Base-by-base conservation (phyloP, 2,113 vertebrate species). In the Symphodus melops region DNA sequence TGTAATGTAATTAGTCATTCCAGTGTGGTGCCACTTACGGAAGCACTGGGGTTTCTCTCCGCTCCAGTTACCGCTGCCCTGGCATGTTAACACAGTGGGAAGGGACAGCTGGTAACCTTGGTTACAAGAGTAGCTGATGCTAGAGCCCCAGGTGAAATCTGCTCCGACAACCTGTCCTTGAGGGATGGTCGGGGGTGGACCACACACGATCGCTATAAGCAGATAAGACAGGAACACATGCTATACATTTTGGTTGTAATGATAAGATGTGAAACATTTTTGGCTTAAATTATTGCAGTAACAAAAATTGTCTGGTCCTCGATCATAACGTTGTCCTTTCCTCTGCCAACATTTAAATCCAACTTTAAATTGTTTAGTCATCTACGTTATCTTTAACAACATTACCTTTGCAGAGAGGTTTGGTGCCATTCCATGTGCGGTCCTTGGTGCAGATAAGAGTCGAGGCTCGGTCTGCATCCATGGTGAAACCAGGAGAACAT, bases 101-200 rank as follows among this genome's bases (percentile, higher is more conserved):
- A 99, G 91, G 36, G 98, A 99, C 12, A 99, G 96, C 93, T 99
- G 98, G 82, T 98, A 99, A 0, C 98, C 98, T 82, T 99, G 97
- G 60, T 97, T 94, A 81, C 98, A 99, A 68, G 94, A 88, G 0
- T 98, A 99, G 75, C 96, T 98, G 77, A 98, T 88, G 0, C 97
- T 98, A 8, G 96, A 95, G 55, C 97, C 97, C 98, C 98, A 99
- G 82, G 82, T 94, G 92, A 98, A 97, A 70, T 98, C 97, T 0
- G 95, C 94, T 5, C 98, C 97, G 56, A 99, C 94, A 9, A 97
- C 95, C 49, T 97, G 97, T 39, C 97, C 98, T 0, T 99, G 98
- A 39, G 97, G 96, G 75, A 99, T 91, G 72, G 81, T 82, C 63
- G 96, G 96, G 0, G 98, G 97, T 1, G 94, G 57, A 14, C 93